A percentile compares a stretch with the other conserved stretches of the same genome.
Evolutionary conservation across 2,888 invertebrate species (phyloP).

Genomic region (Neoascia interrupta): DNA sequence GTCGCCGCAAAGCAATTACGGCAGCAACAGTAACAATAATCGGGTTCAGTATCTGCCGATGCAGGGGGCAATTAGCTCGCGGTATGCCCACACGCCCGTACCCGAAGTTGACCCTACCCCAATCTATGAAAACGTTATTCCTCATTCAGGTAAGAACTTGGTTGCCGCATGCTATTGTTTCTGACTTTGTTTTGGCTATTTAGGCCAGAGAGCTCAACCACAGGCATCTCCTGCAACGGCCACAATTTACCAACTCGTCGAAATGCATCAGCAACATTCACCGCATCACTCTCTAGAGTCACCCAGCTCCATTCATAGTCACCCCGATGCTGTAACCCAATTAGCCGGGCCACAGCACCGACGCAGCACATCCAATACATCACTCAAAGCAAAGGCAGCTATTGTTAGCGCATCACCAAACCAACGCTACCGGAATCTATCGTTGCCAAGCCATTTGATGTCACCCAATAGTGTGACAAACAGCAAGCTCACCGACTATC

Average conservation of each 20-base stretch:
- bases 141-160: slow-evolving; percentile 80
- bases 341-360: slow-evolving; percentile 76
- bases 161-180: too few relatives aligned
- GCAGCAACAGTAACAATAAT: slow-evolving; percentile 79
- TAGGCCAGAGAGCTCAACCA: slow-evolving; percentile 80
- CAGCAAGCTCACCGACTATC: slow-evolving; percentile 43
- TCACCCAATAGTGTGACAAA: slow-evolving; percentile 56
- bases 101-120: slow-evolving; percentile 81
- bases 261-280: slow-evolving; percentile 71
- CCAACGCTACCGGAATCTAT: slow-evolving; percentile 78
- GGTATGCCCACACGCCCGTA: slow-evolving; percentile 80
- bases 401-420: slow-evolving; percentile 71
- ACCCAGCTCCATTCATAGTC: slow-evolving; percentile 66
- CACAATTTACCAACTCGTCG: slow-evolving; percentile 77
- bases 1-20: slow-evolving; percentile 83
- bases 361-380: slow-evolving; percentile 76
- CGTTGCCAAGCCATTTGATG: slow-evolving; percentile 76
- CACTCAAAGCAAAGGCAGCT: slow-evolving; percentile 70
- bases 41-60: slow-evolving; percentile 79
- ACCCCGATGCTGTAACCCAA: slow-evolving; percentile 71
- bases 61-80: slow-evolving; percentile 78
- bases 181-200: too few relatives aligned
- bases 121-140: slow-evolving; percentile 85
- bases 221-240: slow-evolving; percentile 79
- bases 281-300: slow-evolving; percentile 54